Evolutionary conservation across 2,797 vertebrate genomes (phyloP).

Genomic region (Esox lucius): DNA sequence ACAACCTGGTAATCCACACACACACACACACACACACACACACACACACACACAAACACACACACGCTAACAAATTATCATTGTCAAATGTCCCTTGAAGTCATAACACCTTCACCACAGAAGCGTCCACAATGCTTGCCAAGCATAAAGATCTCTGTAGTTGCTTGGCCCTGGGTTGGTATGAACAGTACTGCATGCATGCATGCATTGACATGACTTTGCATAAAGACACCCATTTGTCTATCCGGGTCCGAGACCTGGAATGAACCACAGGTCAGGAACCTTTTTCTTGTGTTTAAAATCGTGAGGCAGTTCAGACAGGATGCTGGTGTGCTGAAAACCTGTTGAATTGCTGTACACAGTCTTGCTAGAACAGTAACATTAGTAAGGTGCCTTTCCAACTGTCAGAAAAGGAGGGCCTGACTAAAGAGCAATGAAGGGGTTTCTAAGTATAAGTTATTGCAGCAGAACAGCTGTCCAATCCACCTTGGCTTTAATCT

Average conservation of each 20-base stretch:
- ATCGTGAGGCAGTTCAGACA: too few relatives aligned
- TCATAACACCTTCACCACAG: not conserved
- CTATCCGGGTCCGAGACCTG: not conserved
- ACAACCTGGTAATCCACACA: not conserved
- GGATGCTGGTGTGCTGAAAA: not conserved
- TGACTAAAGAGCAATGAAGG: constrained; percentile 12
- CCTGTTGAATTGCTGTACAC: not conserved
- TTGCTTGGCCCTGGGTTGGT: not conserved
- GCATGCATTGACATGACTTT: not conserved
- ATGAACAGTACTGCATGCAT: not conserved
- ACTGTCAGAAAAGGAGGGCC: not conserved
- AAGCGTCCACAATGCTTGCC: not conserved
- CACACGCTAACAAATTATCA: not conserved
- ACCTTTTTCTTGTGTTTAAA: not conserved
- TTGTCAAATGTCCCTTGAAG: not conserved
- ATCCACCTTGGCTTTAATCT: constrained; percentile 15
- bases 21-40: not conserved
- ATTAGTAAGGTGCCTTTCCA: not conserved
- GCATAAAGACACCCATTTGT: not conserved
- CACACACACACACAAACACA: too few relatives aligned
- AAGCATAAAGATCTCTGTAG: not conserved
- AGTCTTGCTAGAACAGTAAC: not conserved
- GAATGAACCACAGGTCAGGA: too few relatives aligned
- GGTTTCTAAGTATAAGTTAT: constrained; percentile 19
- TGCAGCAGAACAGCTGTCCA: constrained; percentile 18